phyloP scores from a whole-genome alignment of 2,797 vertebrate species.

The Garrulus glandarius region DNA sequence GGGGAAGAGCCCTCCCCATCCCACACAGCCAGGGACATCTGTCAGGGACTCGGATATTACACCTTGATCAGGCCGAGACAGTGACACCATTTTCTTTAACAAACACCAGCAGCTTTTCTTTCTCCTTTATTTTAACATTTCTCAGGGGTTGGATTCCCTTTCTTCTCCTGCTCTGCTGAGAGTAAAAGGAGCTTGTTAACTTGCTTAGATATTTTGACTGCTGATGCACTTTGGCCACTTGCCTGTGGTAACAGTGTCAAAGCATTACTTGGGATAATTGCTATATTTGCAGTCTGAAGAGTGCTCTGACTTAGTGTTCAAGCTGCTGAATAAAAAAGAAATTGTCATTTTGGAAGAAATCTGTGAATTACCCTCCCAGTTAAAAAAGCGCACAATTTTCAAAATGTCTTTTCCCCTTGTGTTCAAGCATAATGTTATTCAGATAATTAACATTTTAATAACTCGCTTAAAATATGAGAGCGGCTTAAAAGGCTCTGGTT shows the following conservation, averaged over 20 bases:
- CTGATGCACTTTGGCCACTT: conserved; percentile 93
- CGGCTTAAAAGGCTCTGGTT: conserved; percentile 80
- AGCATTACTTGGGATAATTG: conserved; percentile 98
- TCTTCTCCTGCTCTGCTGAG: conserved; percentile 85
- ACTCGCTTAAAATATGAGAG: conserved; percentile 78
- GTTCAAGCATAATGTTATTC: conserved; percentile 38
- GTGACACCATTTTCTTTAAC: conserved; percentile 85
- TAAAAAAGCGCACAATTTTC: conserved; percentile 81
- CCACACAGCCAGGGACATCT: conserved; percentile 68
- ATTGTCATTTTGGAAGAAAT: conserved; percentile 91
- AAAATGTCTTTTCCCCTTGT: conserved; percentile 69
- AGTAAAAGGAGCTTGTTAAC: conserved; percentile 97
- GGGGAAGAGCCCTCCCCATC: conserved; percentile 68
- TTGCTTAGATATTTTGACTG: conserved; percentile 94
- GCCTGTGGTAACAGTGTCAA: conserved; percentile 97
- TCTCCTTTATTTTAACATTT: conserved; percentile 81
- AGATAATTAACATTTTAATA: conserved; percentile 69
- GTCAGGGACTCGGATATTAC: conserved; percentile 70
- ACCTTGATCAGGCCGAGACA: conserved; percentile 88
- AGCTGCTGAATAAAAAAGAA: conserved; percentile 92
- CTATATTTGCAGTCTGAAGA: conserved; percentile 93
- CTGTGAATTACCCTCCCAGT: conserved; percentile 90
- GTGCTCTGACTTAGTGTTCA: conserved; percentile 86
- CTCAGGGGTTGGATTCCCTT: conserved; percentile 86
- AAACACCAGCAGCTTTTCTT: conserved; percentile 84